Percentiles rank a stretch among this genome's conserved stretches.
phyloP scores from a whole-genome alignment of 2,888 invertebrate species.

The Ecdyonurus torrentis region DNA sequence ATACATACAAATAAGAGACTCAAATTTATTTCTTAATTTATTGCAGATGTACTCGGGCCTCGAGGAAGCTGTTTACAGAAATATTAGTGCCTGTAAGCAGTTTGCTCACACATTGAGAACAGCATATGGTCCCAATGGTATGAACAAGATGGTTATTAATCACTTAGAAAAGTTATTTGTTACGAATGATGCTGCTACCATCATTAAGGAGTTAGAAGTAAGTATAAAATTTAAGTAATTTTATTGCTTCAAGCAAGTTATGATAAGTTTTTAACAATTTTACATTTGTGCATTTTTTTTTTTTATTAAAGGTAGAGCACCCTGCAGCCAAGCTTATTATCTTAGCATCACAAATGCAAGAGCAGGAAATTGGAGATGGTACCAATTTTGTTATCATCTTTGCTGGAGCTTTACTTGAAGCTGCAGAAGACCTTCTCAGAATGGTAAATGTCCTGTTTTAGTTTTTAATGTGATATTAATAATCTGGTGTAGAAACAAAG shows the following conservation, averaged over 20 bases:
- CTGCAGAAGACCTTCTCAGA: conserved; percentile 79
- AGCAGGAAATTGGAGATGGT: conserved; percentile 95
- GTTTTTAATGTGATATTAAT: too few relatives aligned
- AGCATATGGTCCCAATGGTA: conserved; percentile 95
- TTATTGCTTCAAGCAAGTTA: not conserved
- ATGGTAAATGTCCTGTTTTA: conserved; percentile 39
- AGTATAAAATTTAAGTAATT: conserved; percentile 10
- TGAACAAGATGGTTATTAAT: conserved; percentile 99
- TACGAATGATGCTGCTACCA: conserved; percentile 97
- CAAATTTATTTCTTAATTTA: too few relatives aligned
- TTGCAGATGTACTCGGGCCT: conserved; percentile 77
- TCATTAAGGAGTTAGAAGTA: conserved; percentile 79
- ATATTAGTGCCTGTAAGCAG: conserved; percentile 91
- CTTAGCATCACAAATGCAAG: conserved; percentile 94
- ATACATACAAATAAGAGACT: too few relatives aligned
- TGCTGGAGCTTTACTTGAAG: conserved; percentile 80
- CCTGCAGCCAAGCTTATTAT: conserved; percentile 96
- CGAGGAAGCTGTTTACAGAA: conserved; percentile 93
- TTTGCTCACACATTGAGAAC: conserved; percentile 85
- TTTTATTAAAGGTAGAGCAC: conserved; percentile 59
- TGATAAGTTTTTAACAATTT: not conserved
- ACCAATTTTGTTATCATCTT: conserved; percentile 96
- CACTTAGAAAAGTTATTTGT: conserved; percentile 97
- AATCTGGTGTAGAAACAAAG: not conserved
- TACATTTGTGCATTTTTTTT: not conserved